Percentiles rank a stretch among this genome's conserved stretches.
Conservation (phyloP, 2,113 vertebrate genomes). For the Dasyurus viverrinus region DNA sequence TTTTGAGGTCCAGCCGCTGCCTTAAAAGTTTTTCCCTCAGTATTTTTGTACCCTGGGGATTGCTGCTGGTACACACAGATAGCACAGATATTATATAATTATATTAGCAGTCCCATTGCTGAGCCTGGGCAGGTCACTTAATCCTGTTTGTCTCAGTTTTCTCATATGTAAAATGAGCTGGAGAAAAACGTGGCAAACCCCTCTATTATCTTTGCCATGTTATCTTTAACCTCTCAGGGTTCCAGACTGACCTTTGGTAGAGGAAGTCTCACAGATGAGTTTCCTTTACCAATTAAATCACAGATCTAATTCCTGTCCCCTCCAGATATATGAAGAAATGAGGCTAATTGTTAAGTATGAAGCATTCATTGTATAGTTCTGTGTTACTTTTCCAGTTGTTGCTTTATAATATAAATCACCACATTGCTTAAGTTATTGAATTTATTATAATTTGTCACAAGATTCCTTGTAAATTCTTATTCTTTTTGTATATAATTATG, state of each 20-base stretch:
- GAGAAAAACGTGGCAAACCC: too few relatives aligned
- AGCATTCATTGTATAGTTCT: not conserved
- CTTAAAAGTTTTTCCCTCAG: not conserved
- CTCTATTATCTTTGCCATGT: too few relatives aligned
- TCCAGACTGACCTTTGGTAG: not conserved
- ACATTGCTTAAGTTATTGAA: not conserved
- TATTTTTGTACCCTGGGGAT: not conserved
- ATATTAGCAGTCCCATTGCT: not conserved
- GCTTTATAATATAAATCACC: constrained; percentile 32
- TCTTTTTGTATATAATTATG: not conserved
- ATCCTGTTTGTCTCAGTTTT: too few relatives aligned
- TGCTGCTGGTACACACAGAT: not conserved
- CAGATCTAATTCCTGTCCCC: not conserved
- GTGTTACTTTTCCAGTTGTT: constrained; percentile 45
- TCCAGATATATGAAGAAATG: not conserved
- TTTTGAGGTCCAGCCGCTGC: not conserved
- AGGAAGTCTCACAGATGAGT: not conserved
- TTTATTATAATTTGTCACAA: not conserved
- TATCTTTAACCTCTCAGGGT: not conserved
- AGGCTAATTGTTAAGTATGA: not conserved
- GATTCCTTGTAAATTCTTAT: not conserved
- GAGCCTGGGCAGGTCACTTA: not conserved
- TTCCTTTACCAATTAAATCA: not conserved
- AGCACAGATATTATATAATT: not conserved
- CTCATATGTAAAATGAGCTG: too few relatives aligned